Evolutionary conservation across 2,113 vertebrate species (phyloP).

Genomic region (Daphoenositta chrysoptera): DNA sequence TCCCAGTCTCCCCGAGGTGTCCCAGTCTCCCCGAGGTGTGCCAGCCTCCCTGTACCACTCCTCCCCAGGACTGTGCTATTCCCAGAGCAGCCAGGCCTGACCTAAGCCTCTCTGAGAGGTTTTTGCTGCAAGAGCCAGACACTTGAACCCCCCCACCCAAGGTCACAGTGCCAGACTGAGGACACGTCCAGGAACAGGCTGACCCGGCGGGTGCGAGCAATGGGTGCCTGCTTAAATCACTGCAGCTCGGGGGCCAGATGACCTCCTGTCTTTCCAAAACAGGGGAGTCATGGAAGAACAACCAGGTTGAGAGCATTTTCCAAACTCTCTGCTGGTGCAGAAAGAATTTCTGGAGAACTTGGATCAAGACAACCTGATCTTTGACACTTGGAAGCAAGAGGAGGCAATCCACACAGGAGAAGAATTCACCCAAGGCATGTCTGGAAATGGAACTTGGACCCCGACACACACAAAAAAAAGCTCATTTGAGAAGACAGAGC

Average conservation of each 20-base stretch:
- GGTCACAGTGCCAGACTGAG: background rate
- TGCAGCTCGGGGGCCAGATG: background rate
- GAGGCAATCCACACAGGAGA: background rate
- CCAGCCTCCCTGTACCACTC: background rate
- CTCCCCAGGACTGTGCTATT: background rate
- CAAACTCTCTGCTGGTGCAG: background rate
- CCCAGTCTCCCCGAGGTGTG: background rate
- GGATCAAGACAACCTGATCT: background rate
- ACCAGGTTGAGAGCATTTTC: background rate
- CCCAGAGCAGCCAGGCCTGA: background rate
- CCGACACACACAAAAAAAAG: background rate
- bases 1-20: background rate
- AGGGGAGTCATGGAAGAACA: background rate
- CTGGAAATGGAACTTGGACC: background rate
- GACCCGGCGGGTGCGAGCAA: background rate
- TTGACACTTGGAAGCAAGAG: background rate
- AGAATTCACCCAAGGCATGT: background rate
- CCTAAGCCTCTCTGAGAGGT: background rate
- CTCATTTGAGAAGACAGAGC: background rate
- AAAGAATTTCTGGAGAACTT: background rate
- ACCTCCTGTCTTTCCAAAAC: background rate
- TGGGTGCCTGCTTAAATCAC: background rate
- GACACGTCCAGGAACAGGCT: background rate
- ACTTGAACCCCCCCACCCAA: background rate
- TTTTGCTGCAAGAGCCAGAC: background rate